phyloP scores from a whole-genome alignment of 1,140 invertebrate species.

The Papilio glaucus region DNA sequence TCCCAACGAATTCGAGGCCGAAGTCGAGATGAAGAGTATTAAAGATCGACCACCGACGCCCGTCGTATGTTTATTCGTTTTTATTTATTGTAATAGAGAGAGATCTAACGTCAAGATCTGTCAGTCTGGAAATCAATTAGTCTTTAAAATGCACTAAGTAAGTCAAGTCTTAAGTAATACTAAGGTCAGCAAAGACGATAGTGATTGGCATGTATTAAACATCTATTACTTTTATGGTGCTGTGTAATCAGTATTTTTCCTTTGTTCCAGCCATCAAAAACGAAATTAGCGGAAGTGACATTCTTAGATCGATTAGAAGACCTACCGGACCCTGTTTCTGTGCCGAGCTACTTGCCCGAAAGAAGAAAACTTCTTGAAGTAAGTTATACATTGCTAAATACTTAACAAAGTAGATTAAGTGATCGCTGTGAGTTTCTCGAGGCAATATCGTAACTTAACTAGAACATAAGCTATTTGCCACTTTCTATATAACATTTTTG shows the following conservation, averaged over 20 bases:
- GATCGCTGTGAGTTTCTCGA: background rate
- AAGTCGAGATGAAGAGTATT: slow-evolving; percentile 64
- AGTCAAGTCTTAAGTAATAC: no score
- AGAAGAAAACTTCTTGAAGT: slow-evolving; percentile 72
- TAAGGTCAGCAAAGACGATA: no score
- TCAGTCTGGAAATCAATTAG: no score
- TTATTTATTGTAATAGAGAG: background rate
- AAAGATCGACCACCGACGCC: slow-evolving; percentile 68
- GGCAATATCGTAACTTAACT: background rate
- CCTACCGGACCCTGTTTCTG: slow-evolving; percentile 69
- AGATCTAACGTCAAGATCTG: no score
- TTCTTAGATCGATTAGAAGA: slow-evolving; percentile 70
- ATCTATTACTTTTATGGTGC: no score
- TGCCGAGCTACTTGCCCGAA: slow-evolving; percentile 60
- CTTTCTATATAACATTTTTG: background rate
- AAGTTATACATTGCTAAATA: background rate
- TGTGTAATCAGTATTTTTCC: slow-evolving; percentile 28
- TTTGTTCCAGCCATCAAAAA: slow-evolving; percentile 64
- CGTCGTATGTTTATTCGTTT: slow-evolving; percentile 53
- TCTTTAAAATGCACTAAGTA: background rate
- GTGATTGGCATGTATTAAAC: no score
- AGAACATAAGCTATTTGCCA: background rate
- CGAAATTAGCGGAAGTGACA: slow-evolving; percentile 70
- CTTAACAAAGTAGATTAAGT: background rate
- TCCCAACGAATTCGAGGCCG: slow-evolving; percentile 48